Base-by-base conservation (phyloP, 2,797 vertebrate species). In the Pipistrellus pipistrellus region DNA sequence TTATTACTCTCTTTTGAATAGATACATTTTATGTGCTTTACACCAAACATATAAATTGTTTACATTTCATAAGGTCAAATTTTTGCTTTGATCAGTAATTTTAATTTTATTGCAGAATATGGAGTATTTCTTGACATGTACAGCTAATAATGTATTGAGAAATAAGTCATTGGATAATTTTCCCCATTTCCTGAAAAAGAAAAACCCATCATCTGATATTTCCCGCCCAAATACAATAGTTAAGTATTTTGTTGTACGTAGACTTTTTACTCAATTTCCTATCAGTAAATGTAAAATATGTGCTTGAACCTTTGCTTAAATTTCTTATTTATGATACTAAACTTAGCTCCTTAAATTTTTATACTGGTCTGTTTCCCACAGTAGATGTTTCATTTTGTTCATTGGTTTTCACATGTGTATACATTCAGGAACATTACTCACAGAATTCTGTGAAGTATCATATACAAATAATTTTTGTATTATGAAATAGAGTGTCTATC, bases 41-140 rank as follows among this genome's bases (percentile, higher is more conserved):
- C 6, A 71, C 27, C 18, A 91, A 94, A 80, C 0, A 2, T 86
- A 9, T 7, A 62, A 76, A 57, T 84, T 69, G 6, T 86, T 93
- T 95, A 88, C 14, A 88, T 55, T 35, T 6, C 17, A 48, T 87
- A 89, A 90, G 4, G 17, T 83, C 51, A 35, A 90, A 62, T 18
- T 71, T 87, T 80, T 90, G 77, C 18, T 90, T 93, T 85, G 71
- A 17, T 83, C 93, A 88, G 81, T 18, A 91, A 87, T 90, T 88
- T 92, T 59, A 15, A 90, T 88, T 89, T 93, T 93, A 81, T 12
- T 88, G 18, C 12, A 51, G 41, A 81, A 71, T 93, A 88, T 83
- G 2, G 8, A 73, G 27, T 4, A 46, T 64, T 94, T 85, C 18
- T 73, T 90, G 51, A 38, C 9, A 72, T 72, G 3, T 86, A 96